These are phyloP conservation scores for Microplitis mediator DNA, from an alignment of 1,140 invertebrate genomes.

Conservation along the genomic window DNA sequence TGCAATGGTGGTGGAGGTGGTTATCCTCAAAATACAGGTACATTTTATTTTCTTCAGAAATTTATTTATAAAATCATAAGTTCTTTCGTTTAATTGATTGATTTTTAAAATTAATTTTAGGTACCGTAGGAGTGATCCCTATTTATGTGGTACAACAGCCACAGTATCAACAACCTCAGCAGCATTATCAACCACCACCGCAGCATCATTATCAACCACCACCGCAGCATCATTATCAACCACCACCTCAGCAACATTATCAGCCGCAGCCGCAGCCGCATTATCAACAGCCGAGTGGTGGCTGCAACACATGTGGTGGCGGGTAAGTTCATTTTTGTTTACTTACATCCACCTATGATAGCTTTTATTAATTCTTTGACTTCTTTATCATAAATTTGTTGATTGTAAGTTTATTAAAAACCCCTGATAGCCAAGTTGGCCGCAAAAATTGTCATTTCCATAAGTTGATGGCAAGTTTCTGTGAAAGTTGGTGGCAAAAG, in stretches of 20 bases:
- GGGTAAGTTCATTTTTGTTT: conserved; percentile 9
- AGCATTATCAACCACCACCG: conserved; percentile 1
- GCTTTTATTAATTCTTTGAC: too few relatives aligned
- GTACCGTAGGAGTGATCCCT: neutral
- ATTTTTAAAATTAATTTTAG: too few relatives aligned
- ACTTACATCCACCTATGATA: neutral
- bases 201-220: conserved; percentile 8
- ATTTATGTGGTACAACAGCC: neutral
- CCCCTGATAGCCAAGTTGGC: too few relatives aligned
- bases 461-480: too few relatives aligned
- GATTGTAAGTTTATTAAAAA: too few relatives aligned
- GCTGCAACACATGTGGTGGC: conserved; percentile 31
- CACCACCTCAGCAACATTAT: neutral
- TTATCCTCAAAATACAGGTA: neutral
- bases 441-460: too few relatives aligned
- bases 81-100: too few relatives aligned
- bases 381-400: too few relatives aligned
- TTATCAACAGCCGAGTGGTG: neutral
- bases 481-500: too few relatives aligned
- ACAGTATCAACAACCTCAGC: conserved; percentile 17
- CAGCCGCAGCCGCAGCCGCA: conserved; percentile 3
- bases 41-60: neutral
- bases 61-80: too few relatives aligned
- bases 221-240: neutral
- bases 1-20: conserved; percentile 29